Evolutionary conservation across 2,888 invertebrate genomes (phyloP).

Genomic region (Cerceris rybyensis): DNA sequence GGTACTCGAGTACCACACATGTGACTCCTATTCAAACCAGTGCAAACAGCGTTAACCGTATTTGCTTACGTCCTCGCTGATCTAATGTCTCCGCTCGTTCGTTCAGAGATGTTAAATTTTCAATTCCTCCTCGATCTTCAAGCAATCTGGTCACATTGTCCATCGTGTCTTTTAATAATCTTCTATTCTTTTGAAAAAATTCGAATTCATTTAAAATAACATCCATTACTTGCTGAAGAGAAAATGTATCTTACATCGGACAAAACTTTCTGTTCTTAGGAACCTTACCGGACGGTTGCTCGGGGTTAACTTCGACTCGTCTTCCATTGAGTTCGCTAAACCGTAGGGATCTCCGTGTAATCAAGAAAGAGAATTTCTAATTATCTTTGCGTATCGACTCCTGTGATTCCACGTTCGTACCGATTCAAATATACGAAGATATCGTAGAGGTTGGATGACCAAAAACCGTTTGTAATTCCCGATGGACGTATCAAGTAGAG

Average conservation of each 20-base stretch:
- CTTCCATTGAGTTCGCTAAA: constrained; percentile 74
- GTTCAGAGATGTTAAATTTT: constrained; percentile 48
- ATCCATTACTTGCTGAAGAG: not conserved
- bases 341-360: constrained; percentile 71
- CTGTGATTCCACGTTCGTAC: constrained; percentile 15
- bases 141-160: not conserved
- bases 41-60: constrained; percentile 80
- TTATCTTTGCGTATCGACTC: constrained; percentile 65
- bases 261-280: constrained; percentile 71
- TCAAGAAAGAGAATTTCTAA: constrained; percentile 79
- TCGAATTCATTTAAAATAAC: not conserved
- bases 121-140: constrained; percentile 5
- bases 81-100: constrained; percentile 73
- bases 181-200: not conserved
- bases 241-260: constrained; percentile 36
- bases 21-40: constrained; percentile 75
- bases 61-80: constrained; percentile 78
- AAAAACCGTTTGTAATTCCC: constrained; percentile 3
- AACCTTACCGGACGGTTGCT: constrained; percentile 50
- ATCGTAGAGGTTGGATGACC: constrained; percentile 6
- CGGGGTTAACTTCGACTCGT: constrained; percentile 66
- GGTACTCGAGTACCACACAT: constrained; percentile 66
- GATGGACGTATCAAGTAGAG: not conserved
- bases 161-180: not conserved
- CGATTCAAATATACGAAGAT: not conserved